Conservation (phyloP, 2,113 vertebrate genomes). For the Vimba vimba region DNA sequence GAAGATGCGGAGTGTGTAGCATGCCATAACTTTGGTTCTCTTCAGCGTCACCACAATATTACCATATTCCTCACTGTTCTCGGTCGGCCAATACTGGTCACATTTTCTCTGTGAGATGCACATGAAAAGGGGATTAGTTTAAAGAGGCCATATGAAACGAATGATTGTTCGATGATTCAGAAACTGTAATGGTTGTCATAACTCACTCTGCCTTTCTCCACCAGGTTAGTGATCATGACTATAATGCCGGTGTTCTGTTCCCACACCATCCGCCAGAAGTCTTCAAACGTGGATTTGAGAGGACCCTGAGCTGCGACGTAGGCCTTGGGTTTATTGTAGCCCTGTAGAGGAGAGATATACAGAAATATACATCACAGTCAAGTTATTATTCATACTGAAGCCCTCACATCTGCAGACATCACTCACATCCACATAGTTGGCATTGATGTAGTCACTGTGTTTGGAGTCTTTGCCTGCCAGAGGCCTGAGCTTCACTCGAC, state of each 20-base stretch:
- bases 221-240: slow-evolving; percentile 96
- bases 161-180: background rate
- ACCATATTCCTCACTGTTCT: slow-evolving; percentile 92
- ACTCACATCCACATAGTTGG: slow-evolving; percentile 96
- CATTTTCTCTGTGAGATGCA: slow-evolving; percentile 85
- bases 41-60: slow-evolving; percentile 89
- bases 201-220: slow-evolving; percentile 95
- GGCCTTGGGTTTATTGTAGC: slow-evolving; percentile 94
- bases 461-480: slow-evolving; percentile 93
- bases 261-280: slow-evolving; percentile 98
- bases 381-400: background rate
- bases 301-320: slow-evolving; percentile 96
- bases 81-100: slow-evolving; percentile 93
- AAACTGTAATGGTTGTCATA: slow-evolving; percentile 2
- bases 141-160: background rate
- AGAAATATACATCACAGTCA: slow-evolving; percentile 47
- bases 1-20: slow-evolving; percentile 89
- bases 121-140: background rate
- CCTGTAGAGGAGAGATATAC: slow-evolving; percentile 74
- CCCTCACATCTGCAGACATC: slow-evolving; percentile 17
- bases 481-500: slow-evolving; percentile 90
- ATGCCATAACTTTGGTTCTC: slow-evolving; percentile 89
- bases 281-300: slow-evolving; percentile 94
- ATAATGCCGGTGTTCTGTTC: slow-evolving; percentile 93
- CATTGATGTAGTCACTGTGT: slow-evolving; percentile 97